Evolutionary conservation across 53 echinoderm and acorn worm genomes (phyloP).

Genomic region (Hippasteria phrygiana): DNA sequence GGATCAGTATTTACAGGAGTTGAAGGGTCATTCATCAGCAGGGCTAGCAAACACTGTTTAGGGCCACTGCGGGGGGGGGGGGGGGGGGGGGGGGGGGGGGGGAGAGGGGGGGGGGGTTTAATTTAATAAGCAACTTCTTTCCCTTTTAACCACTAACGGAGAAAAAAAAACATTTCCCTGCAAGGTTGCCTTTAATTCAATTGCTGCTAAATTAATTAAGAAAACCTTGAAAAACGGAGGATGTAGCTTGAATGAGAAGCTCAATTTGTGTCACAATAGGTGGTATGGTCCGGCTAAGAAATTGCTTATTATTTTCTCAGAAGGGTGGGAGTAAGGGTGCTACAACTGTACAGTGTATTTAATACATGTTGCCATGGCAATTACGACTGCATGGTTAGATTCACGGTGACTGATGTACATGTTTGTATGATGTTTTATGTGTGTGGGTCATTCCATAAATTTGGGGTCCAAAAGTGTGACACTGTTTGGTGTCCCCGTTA

Average conservation of each 20-base stretch:
- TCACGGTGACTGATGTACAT: background rate
- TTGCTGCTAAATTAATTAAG: background rate
- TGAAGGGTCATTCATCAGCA: background rate
- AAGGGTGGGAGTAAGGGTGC: too few relatives aligned
- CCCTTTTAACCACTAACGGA: background rate
- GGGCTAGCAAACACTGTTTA: too few relatives aligned
- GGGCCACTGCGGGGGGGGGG: background rate
- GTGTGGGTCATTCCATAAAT: too few relatives aligned
- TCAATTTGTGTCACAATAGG: background rate
- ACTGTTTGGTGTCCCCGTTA: too few relatives aligned
- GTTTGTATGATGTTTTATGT: background rate
- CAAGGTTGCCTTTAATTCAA: background rate
- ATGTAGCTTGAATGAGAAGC: background rate
- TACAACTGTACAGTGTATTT: too few relatives aligned
- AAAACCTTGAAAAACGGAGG: background rate
- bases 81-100: background rate
- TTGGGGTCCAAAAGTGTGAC: too few relatives aligned
- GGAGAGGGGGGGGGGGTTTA: background rate
- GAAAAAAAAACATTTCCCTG: background rate
- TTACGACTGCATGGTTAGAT: too few relatives aligned
- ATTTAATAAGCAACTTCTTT: background rate
- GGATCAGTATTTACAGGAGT: constrained; percentile 10
- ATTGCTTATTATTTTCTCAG: too few relatives aligned
- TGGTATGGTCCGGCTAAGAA: background rate
- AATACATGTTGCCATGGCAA: too few relatives aligned